Percentiles rank a stretch among this genome's conserved stretches.
phyloP scores from a whole-genome alignment of 2,888 invertebrate species.

The Lepidonotus clava region DNA sequence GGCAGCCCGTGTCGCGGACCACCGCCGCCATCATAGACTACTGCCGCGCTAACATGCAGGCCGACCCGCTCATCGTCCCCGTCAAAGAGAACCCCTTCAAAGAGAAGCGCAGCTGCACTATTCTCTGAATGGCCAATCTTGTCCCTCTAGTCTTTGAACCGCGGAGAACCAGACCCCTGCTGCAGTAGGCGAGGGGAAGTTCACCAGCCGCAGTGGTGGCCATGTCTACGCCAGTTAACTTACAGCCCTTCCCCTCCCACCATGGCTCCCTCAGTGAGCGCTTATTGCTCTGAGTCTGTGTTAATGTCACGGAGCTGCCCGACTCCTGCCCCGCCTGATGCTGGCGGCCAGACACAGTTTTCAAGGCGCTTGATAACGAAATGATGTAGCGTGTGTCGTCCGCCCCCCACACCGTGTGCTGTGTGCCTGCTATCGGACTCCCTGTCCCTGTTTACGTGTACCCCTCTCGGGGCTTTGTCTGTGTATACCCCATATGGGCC shows the following conservation, averaged over 20 bases:
- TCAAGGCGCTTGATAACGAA: no score
- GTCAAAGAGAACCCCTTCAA: constrained; percentile 78
- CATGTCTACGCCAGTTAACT: neutral
- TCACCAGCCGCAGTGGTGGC: neutral
- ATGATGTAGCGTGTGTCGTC: no score
- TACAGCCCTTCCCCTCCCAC: neutral
- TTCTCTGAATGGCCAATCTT: constrained; percentile 67
- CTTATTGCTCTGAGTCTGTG: neutral
- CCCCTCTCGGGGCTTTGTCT: no score
- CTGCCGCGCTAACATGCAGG: constrained; percentile 67
- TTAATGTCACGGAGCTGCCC: no score
- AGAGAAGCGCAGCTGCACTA: constrained; percentile 74
- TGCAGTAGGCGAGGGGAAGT: neutral
- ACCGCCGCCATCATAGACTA: constrained; percentile 71
- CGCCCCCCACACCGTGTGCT: no score
- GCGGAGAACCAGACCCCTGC: neutral
- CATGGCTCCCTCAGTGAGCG: neutral
- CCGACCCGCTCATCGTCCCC: constrained; percentile 75
- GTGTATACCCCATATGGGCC: no score
- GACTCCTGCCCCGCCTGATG: no score
- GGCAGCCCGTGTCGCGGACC: constrained; percentile 70
- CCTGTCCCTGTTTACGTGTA: no score
- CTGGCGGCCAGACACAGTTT: no score
- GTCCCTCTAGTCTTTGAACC: neutral
- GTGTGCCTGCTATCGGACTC: no score